These are phyloP conservation scores for Unio pictorum DNA, from an alignment of 2,888 invertebrate genomes.

Conservation along the genomic window DNA sequence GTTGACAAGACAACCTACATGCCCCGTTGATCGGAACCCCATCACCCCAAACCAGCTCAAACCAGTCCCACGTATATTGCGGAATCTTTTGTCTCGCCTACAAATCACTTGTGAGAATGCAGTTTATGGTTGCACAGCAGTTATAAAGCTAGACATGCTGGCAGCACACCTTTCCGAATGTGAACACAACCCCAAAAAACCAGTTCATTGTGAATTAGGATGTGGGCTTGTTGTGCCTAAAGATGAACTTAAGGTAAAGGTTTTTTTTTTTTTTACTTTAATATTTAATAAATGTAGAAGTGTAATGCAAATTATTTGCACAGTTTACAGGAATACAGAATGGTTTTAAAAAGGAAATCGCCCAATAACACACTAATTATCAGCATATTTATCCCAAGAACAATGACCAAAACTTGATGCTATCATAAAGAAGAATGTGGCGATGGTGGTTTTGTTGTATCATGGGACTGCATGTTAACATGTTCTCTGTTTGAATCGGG, in stretches of 20 bases:
- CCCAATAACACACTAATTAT: too few relatives aligned
- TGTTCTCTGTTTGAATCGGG: too few relatives aligned
- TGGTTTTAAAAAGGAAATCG: too few relatives aligned
- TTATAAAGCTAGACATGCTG: slow-evolving; percentile 88
- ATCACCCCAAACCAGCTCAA: slow-evolving; percentile 89
- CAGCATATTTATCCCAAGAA: too few relatives aligned
- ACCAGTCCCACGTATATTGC: slow-evolving; percentile 92
- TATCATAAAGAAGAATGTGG: too few relatives aligned
- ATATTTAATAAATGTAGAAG: too few relatives aligned
- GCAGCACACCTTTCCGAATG: slow-evolving; percentile 91
- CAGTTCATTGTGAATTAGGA: slow-evolving; percentile 92
- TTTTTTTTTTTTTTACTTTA: background rate
- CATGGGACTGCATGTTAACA: too few relatives aligned
- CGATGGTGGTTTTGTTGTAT: too few relatives aligned
- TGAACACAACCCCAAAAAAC: slow-evolving; percentile 93
- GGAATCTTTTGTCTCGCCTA: slow-evolving; percentile 88
- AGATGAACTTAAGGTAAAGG: slow-evolving; percentile 85
- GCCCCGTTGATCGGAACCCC: slow-evolving; percentile 93
- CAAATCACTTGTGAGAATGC: slow-evolving; percentile 94
- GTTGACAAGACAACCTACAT: slow-evolving; percentile 93
- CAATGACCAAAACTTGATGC: too few relatives aligned
- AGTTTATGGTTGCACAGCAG: slow-evolving; percentile 79
- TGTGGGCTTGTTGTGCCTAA: slow-evolving; percentile 95
- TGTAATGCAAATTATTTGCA: too few relatives aligned
- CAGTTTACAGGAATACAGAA: too few relatives aligned